Conservation (phyloP, 2,888 invertebrate species). For the Thecophora atra region DNA sequence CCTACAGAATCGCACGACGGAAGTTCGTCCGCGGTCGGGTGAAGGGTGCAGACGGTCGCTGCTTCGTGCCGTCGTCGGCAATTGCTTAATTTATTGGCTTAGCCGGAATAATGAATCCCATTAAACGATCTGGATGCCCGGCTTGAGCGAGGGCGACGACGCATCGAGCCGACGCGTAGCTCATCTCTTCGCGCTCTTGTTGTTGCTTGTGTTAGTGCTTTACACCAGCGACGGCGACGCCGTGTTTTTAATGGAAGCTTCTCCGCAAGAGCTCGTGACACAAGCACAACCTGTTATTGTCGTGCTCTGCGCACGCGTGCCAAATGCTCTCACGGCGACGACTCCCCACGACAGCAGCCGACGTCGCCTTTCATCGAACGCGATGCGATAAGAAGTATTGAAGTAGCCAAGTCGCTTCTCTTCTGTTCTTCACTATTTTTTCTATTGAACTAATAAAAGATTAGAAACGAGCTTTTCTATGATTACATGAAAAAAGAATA, state of each 20-base stretch:
- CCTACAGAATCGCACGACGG: background rate
- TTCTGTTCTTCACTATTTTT: too few relatives aligned
- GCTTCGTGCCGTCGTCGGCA: conserved; percentile 24
- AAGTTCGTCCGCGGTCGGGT: background rate
- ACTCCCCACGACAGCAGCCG: background rate
- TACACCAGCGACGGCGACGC: background rate
- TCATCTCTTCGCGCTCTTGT: background rate
- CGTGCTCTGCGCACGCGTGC: conserved; percentile 43
- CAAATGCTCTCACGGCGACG: conserved; percentile 10
- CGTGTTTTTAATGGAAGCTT: background rate
- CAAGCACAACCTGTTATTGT: conserved; percentile 2
- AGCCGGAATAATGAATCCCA: conserved; percentile 41
- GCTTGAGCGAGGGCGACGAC: too few relatives aligned
- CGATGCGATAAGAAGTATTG: too few relatives aligned
- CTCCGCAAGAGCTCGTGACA: conserved; percentile 2
- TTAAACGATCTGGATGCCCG: too few relatives aligned
- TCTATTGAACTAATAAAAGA: too few relatives aligned
- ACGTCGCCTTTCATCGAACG: too few relatives aligned
- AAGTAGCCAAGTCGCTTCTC: too few relatives aligned
- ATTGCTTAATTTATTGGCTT: conserved; percentile 43
- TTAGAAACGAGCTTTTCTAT: too few relatives aligned
- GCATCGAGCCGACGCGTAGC: too few relatives aligned
- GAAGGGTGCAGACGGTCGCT: background rate
- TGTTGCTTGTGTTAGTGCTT: background rate
- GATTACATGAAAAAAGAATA: too few relatives aligned